Conservation (phyloP, 2,113 vertebrate species). For the Python bivittatus region DNA sequence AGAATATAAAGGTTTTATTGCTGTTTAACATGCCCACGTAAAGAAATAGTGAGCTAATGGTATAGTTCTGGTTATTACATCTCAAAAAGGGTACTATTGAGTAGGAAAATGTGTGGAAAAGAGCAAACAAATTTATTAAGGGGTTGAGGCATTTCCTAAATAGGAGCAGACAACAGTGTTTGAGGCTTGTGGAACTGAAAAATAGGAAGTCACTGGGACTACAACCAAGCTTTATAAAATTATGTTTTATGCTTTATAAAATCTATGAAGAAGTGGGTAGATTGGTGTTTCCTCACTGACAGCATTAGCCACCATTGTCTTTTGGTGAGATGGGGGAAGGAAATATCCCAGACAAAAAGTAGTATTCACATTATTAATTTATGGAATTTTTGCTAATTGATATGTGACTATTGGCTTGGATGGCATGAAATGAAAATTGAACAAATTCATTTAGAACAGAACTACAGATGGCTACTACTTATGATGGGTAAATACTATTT, state of each 20-base stretch:
- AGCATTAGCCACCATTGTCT: background rate
- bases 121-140: background rate
- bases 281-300: too few relatives aligned
- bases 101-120: background rate
- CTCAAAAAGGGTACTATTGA: background rate
- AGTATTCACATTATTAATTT: background rate
- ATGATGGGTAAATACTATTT: background rate
- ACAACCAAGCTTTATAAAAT: background rate
- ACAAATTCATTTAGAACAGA: background rate
- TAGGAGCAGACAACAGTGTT: background rate
- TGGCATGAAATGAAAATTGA: background rate
- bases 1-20: background rate
- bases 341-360: background rate
- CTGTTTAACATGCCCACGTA: background rate
- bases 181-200: background rate
- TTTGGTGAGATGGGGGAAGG: background rate
- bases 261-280: background rate
- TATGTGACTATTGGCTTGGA: background rate
- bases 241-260: too few relatives aligned
- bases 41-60: background rate
- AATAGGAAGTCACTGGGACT: background rate
- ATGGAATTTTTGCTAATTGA: background rate
- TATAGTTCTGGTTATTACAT: background rate
- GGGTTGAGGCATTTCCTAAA: background rate
- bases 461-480: background rate